Evolutionary conservation across 2,888 invertebrate genomes (phyloP), one percentile per base, ranked within the genome.

Genomic region (Sphaerophoria rueppellii): DNA sequence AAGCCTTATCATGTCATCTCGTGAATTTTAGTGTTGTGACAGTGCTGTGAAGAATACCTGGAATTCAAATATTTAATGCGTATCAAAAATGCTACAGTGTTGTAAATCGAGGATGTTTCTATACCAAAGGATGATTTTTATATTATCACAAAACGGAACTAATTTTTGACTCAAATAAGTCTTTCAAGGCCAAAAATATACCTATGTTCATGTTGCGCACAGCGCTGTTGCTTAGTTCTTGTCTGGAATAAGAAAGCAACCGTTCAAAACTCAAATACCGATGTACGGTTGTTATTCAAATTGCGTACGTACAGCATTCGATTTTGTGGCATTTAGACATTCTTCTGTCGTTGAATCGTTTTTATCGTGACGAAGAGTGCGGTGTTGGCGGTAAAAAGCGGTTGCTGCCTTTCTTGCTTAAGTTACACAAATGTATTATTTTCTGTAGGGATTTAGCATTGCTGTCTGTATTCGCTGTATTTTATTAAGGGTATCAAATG

Each of bases 261-360:
- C 61, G 50, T 63, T 70, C 32, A 74, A 70, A 82, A 75, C 70
- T 57, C 70, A 24, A 24, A 24, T 24, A 2, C 24, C 24, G 24
- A 24, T 24, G 24, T 79, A 70, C 24, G 73, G 54, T 83, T 75
- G 40, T 61, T 75, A 79, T 79, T 83, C 83, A 71, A 75, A 72
- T 79, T 79, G 79, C 79, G 82, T 82, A 74, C 79, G 82, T 82
- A 57, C 73, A 69, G 67, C 54, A 43, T 60, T 37, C 76, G 71
- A 16, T 69, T 72, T 70, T 77, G 72, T 70, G 77, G 72, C 43
- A 57, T 72, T 82, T 61, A 43, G 52, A 76, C 57, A 32, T 57
- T 61, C 48, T 63, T 32, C 35, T 73, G 69, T 61, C 50, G 57
- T 58, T 65, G 43, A 71, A 34, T 58, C 60, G 52, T 24, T 60